A percentile compares a stretch with the other conserved stretches of the same genome.
Conservation (phyloP, 2,113 vertebrate species). For the Phalacrocorax aristotelis region DNA sequence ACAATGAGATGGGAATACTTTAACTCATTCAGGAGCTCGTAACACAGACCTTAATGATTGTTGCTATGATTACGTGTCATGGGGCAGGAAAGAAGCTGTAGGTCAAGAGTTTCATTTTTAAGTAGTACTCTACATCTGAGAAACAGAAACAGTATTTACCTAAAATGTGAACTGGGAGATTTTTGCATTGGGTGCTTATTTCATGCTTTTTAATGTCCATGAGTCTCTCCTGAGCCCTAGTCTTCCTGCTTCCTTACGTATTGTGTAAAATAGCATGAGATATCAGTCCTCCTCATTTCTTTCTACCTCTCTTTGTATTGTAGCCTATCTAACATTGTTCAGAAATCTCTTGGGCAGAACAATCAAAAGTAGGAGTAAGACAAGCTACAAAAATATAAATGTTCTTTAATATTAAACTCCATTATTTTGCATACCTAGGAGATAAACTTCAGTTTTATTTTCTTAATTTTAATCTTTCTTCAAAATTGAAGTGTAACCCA, state of each 20-base stretch:
- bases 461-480: not conserved
- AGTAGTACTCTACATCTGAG: not conserved
- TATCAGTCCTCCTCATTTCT: not conserved
- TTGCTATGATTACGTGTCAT: not conserved
- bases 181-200: not conserved
- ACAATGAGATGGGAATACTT: not conserved
- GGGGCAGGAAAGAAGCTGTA: not conserved
- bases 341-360: not conserved
- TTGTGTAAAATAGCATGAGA: not conserved
- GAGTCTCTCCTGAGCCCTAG: not conserved
- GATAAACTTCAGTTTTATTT: not conserved
- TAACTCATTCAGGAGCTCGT: not conserved
- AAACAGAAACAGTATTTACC: not conserved
- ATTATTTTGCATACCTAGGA: not conserved
- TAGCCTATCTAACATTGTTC: not conserved
- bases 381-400: not conserved
- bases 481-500: not conserved
- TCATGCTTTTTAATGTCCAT: not conserved
- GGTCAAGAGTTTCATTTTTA: not conserved
- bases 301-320: not conserved
- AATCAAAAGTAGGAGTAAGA: not conserved
- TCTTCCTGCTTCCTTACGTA: not conserved
- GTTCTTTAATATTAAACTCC: not conserved
- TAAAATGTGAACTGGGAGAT: not conserved
- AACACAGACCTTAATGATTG: not conserved